Conservation (phyloP, 2,797 vertebrate species). For the Neosalanx taihuensis region DNA sequence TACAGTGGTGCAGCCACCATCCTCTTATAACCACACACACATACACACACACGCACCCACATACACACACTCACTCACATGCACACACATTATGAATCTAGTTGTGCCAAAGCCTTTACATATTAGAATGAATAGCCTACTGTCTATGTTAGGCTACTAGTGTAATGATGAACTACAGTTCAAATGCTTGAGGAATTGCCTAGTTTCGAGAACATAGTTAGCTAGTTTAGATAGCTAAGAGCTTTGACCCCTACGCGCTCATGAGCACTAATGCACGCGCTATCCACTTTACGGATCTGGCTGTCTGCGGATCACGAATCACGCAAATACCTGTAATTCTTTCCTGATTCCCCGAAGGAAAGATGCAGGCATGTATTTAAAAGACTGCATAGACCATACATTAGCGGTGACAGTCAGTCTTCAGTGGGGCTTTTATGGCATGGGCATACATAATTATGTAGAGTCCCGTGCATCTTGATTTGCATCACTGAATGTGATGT, state of each 20-base stretch:
- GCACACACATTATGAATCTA: constrained; percentile 19
- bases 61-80: not conserved
- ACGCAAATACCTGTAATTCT: constrained; percentile 4
- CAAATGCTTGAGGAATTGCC: not conserved
- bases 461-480: not conserved
- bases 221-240: too few relatives aligned
- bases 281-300: constrained; percentile 6
- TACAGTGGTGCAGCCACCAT: constrained; percentile 10
- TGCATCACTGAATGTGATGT: not conserved
- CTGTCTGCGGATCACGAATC: not conserved
- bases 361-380: not conserved
- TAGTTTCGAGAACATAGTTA: not conserved
- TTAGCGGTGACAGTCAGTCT: not conserved
- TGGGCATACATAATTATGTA: not conserved
- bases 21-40: not conserved
- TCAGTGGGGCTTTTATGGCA: not conserved
- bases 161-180: constrained; percentile 26
- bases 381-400: not conserved
- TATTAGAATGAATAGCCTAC: constrained; percentile 2
- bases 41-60: not conserved
- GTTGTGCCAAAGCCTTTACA: constrained; percentile 19
- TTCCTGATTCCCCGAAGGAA: not conserved
- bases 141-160: constrained; percentile 19
- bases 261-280: not conserved
- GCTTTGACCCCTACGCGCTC: too few relatives aligned